Base-by-base conservation (phyloP, 1,140 invertebrate species). In the Caenorhabditis elegans region DNA sequence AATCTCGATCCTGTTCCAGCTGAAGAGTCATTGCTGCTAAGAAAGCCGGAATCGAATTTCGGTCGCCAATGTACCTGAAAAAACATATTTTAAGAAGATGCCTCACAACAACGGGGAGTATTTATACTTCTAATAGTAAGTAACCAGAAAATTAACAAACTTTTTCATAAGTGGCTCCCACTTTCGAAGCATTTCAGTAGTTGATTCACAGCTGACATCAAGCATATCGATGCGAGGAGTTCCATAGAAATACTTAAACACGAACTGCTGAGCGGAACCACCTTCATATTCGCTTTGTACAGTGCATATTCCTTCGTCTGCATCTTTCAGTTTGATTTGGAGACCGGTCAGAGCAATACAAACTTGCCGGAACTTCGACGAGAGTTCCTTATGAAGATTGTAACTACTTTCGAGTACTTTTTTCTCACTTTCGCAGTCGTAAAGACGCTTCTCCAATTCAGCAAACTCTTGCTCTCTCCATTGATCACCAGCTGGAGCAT, bases 251-350 rank as follows among this genome's bases (percentile, higher is more conserved):
- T 70, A 70, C 13, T 70, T 70, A 34, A 70, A 70, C 2, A 70
- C 60, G 22, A 70, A 70, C 17, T 70, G 34, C 0, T 70, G 6
- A 0, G 11, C 34, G 6, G 60, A 70, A 17, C n/a, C 60, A 22
- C 31, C 34, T 39, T 70, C 60, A 13, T 39, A 70, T 22, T 70
- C 60, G 34, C 60, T 70, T 13, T 70, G 31, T 10, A 70, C 60
- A 19, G 60, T 70, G 39, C 60, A 70, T 8, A 70, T 70, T 43
- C 60, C 60, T 8, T 70, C 60, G 10, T 70, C 60, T 2, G 60
- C 31, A 43, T 70, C 60, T 70, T 70, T 70, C 60, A 70, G n/a
- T 22, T 70, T 70, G 34, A 70, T 70, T 8, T 70, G 60, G 13
- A 70, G 60, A 70, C 60, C 60, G 28, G 60, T 70, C 2, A 70